Evolutionary conservation across 2,888 invertebrate species (phyloP), one percentile per base, ranked within the genome.

Genomic region (Dasypogon diadema): DNA sequence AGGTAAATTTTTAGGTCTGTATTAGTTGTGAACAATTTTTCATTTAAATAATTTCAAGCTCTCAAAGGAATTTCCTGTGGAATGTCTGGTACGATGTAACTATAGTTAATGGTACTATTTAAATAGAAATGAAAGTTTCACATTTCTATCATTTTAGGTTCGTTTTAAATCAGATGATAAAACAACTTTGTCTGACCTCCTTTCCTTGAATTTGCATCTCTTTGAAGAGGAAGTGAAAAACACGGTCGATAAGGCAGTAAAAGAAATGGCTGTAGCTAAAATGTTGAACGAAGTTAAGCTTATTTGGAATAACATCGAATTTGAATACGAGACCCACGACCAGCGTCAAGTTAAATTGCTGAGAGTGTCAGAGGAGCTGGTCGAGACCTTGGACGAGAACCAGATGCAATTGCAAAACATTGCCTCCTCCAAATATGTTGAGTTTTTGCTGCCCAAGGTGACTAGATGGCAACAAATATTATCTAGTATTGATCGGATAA

Each of bases 211-310:
- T 82, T 89, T 98, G 1, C 97, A 98, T 84, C 92, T 96, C 81
- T 98, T 89, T 83, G 98, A 98, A 87, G 98, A 98, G 79, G 97
- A 98, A 83, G 97, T 97, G 0, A 95, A 96, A 83, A 94, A 93
- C 79, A 97, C 96, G 80, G 98, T 98, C 0, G 98, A 98, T 83
- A 97, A 97, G 85, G 95, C 97, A 0, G 96, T 97, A 0, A 98
- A 98, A 84, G 98, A 98, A 87, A 93, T 94, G 89, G 93, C 92
- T 12, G 98, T 97, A 96, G 98, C 98, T 83, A 97, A 97, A 85
- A 91, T 93, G 0, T 88, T 98, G 8, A 92, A 92, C 80, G 98
- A 98, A 83, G 87, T 98, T 81, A 91, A 93, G 77, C 87, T 88
- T 2, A 94, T 92, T 0, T 98, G 98, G 97, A 88, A 91, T 0